These are phyloP conservation scores for Melanaphis sacchari DNA, from an alignment of 1,140 invertebrate genomes.

Conservation along the genomic window DNA sequence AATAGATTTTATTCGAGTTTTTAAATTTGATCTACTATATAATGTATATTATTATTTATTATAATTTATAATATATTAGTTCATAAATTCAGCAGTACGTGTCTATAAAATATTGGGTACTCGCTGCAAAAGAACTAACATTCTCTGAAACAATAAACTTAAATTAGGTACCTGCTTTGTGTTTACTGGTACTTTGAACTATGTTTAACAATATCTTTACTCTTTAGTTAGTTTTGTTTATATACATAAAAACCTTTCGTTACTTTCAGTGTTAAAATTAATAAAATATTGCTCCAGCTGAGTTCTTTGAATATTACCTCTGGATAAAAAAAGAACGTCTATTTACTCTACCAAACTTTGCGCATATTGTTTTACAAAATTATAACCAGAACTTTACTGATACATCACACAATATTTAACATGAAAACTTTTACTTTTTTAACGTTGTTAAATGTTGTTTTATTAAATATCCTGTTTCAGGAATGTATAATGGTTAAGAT, in stretches of 20 bases:
- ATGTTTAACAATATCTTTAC: slow-evolving; percentile 21
- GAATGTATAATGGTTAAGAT: not conserved
- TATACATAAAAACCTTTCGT: not conserved
- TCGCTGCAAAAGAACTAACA: not conserved
- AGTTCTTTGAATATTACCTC: slow-evolving; percentile 41
- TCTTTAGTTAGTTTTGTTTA: slow-evolving; percentile 37
- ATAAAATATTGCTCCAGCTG: slow-evolving; percentile 26
- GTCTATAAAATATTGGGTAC: not conserved
- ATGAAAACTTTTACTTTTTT: slow-evolving; percentile 40
- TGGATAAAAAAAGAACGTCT: not conserved
- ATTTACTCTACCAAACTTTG: slow-evolving; percentile 14
- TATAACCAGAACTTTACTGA: slow-evolving; percentile 7
- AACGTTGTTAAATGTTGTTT: slow-evolving; percentile 21
- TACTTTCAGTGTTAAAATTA: slow-evolving; percentile 38
- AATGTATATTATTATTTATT: not conserved
- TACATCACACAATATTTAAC: slow-evolving; percentile 22
- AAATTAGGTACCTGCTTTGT: not conserved
- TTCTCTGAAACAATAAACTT: slow-evolving; percentile 20
- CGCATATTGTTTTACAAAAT: slow-evolving; percentile 29
- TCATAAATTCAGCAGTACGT: not conserved
- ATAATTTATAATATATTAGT: not conserved
- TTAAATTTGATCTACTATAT: not conserved
- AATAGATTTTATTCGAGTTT: not conserved
- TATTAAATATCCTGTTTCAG: slow-evolving; percentile 2
- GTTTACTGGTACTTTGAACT: slow-evolving; percentile 33